Base-by-base conservation (phyloP, 2,888 invertebrate species). In the Ophion ventricosus region DNA sequence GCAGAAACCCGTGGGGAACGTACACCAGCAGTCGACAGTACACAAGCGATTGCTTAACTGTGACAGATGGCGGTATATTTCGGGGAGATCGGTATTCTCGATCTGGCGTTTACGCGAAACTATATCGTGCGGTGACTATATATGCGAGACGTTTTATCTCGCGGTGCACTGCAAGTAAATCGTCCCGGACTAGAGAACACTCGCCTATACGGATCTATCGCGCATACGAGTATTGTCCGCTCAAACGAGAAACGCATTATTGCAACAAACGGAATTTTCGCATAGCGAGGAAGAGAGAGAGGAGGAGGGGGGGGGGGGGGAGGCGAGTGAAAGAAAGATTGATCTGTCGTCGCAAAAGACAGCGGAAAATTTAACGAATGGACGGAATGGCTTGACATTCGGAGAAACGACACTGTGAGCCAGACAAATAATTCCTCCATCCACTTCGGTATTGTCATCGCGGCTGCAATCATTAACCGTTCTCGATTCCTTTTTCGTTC, bases 71-170 rank as follows among this genome's bases (percentile, higher is more conserved):
- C 83, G 83, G 85, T 87, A 85, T 90, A 88, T 89, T 89, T 89
- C 84, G 88, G 88, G 88, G 84, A 87, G 87, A 89, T 88, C 87
- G 89, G 88, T 87, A 89, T 88, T 87, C 89, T 80, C 86, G 84
- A 88, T 86, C 85, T 80, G 61, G 64, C 75, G 57, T 54, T 49
- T 8, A 43, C 11, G 49, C 40, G 43, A 73, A 67, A 74, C 59
- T 80, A 80, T 83, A 49, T 49, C 49, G 49, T 83, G 81, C 80
- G 84, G 78, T 81, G 83, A 84, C 78, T 35, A 35, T 35, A n/a
- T 76, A 64, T 77, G 56, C 17, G 56, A 40, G 66, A 20, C 56
- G 82, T 82, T 83, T 77, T 83, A 77, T 76, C 76, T 64, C 70
- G 61, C 10, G 79, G 56, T 61, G n/a, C 78, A 61, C 59, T 74